Conservation (phyloP, 2,113 vertebrate species). For the human region DNA sequence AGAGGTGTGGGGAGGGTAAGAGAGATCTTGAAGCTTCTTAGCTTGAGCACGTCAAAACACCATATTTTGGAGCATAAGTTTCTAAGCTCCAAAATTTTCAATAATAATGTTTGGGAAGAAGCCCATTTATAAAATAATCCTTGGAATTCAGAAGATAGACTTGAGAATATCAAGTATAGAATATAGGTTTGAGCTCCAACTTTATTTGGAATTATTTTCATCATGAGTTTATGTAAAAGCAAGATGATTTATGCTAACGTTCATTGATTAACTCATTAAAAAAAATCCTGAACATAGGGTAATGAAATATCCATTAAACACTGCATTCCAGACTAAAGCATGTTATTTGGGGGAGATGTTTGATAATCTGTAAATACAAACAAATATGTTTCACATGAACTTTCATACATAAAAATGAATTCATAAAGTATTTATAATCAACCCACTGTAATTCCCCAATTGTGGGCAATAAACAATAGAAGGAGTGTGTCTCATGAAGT, state of each 20-base stretch:
- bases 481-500: no score
- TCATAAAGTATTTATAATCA: neutral
- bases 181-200: no score
- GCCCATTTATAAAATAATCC: neutral
- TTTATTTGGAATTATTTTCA: neutral
- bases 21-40: no score
- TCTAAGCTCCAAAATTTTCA: no score
- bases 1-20: no score
- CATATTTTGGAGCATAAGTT: no score
- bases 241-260: neutral
- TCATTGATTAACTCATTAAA: neutral
- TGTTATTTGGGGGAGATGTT: neutral
- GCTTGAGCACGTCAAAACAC: no score
- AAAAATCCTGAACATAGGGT: neutral
- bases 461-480: neutral
- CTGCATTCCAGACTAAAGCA: neutral
- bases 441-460: neutral
- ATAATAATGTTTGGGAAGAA: neutral
- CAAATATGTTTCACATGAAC: neutral
- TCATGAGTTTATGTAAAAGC: neutral
- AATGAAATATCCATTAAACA: neutral
- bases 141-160: neutral
- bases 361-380: neutral
- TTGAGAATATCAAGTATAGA: no score
- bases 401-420: neutral